phyloP scores from a whole-genome alignment of 2,888 invertebrate genomes.

The Eupithecia insigniata region DNA sequence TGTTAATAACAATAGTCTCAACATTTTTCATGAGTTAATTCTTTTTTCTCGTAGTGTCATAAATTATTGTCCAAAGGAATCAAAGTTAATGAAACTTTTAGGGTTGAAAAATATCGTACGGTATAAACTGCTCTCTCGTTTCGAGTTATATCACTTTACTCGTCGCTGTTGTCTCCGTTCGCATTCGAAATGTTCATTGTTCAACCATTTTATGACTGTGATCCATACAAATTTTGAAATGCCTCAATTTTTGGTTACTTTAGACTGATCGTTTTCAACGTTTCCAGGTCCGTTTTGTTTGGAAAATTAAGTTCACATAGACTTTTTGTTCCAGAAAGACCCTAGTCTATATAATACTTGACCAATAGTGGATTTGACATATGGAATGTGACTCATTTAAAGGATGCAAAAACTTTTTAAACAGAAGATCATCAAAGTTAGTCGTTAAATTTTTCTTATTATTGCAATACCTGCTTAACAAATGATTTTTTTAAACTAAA shows the following conservation, averaged over 20 bases:
- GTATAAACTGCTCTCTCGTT: neutral
- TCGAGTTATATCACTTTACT: constrained; percentile 19
- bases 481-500: neutral
- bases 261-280: neutral
- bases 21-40: too few relatives aligned
- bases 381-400: too few relatives aligned
- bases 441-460: neutral
- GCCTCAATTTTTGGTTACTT: neutral
- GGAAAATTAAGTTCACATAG: neutral
- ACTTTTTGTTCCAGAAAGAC: neutral
- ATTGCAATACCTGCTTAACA: neutral
- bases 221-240: constrained; percentile 28
- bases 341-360: neutral
- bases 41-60: neutral
- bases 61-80: neutral
- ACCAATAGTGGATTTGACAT: too few relatives aligned
- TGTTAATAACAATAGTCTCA: too few relatives aligned
- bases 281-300: neutral
- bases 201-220: constrained; percentile 30
- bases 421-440: too few relatives aligned
- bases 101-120: constrained; percentile 4
- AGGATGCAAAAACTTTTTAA: too few relatives aligned
- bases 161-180: constrained; percentile 41
- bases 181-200: constrained; percentile 52
- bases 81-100: neutral